Percentiles rank a stretch among this genome's conserved stretches.
Evolutionary conservation across 2,888 invertebrate species (phyloP).

Genomic region (Notodonta ziczac): DNA sequence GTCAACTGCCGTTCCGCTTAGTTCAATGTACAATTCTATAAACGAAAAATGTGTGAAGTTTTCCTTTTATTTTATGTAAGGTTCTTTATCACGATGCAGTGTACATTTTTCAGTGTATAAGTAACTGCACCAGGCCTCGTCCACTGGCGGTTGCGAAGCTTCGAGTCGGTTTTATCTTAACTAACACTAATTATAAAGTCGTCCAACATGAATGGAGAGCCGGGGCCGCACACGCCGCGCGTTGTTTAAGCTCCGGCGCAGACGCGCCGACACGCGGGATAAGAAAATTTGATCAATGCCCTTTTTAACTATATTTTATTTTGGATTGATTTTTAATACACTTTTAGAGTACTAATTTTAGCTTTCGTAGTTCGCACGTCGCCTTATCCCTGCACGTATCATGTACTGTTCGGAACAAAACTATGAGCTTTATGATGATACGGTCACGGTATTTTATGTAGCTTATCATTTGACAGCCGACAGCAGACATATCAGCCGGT

Average conservation of each 20-base stretch:
- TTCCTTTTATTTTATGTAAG: conserved; percentile 16
- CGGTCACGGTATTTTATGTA: conserved; percentile 33
- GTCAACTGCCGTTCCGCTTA: conserved; percentile 6
- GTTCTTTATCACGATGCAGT: conserved; percentile 22
- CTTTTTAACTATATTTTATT: conserved; percentile 44
- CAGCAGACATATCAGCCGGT: no score
- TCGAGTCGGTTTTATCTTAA: not conserved
- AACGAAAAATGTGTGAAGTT: conserved; percentile 28
- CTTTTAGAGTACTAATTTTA: conserved; percentile 47
- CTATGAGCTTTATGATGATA: conserved; percentile 21
- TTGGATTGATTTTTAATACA: conserved; percentile 47
- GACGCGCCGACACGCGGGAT: conserved; percentile 7
- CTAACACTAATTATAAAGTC: not conserved
- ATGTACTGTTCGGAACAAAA: conserved; percentile 7
- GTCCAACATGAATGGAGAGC: conserved; percentile 12
- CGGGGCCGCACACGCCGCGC: conserved; percentile 37
- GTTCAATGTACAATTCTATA: conserved; percentile 26
- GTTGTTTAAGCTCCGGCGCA: conserved; percentile 38
- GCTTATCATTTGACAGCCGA: not conserved
- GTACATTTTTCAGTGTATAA: conserved; percentile 14
- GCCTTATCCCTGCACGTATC: conserved; percentile 24
- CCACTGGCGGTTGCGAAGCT: conserved; percentile 5
- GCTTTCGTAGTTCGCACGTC: conserved; percentile 48
- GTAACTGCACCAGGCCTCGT: conserved; percentile 11
- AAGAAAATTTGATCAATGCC: conserved; percentile 35